These are phyloP conservation scores for Enteromius argenteus DNA, from an alignment of 2,797 vertebrate genomes.

Conservation along the genomic window DNA sequence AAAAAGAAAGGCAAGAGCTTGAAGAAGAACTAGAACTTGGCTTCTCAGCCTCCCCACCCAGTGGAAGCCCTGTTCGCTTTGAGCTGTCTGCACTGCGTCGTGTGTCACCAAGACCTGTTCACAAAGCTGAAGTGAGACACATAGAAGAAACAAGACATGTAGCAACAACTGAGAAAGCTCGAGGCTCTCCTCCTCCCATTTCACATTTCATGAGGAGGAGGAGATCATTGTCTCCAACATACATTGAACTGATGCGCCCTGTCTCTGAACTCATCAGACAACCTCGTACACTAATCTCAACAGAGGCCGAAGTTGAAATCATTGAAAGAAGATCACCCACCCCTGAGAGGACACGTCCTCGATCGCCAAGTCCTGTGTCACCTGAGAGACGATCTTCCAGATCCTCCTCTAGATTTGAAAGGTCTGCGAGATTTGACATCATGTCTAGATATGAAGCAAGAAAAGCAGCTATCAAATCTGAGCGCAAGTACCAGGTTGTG, in stretches of 20 bases:
- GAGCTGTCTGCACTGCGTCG: slow-evolving; percentile 81
- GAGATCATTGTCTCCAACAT: slow-evolving; percentile 95
- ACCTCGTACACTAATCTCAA: slow-evolving; percentile 70
- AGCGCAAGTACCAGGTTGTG: slow-evolving; percentile 93
- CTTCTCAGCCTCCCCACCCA: slow-evolving; percentile 95
- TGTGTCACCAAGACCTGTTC: slow-evolving; percentile 67
- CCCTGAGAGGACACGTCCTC: slow-evolving; percentile 96
- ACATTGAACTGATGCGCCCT: slow-evolving; percentile 97
- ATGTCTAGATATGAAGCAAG: slow-evolving; percentile 98
- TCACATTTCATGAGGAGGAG: slow-evolving; percentile 90
- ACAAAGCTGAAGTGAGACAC: slow-evolving; percentile 65
- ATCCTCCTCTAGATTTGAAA: slow-evolving; percentile 96
- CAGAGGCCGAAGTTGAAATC: slow-evolving; percentile 76
- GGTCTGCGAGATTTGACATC: slow-evolving; percentile 97
- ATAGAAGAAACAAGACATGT: slow-evolving; percentile 82
- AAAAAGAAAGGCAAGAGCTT: slow-evolving; percentile 89
- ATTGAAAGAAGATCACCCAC: slow-evolving; percentile 94
- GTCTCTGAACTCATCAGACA: slow-evolving; percentile 92
- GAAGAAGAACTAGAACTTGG: slow-evolving; percentile 97
- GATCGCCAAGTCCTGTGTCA: slow-evolving; percentile 95
- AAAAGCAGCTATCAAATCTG: slow-evolving; percentile 96
- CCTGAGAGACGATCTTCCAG: slow-evolving; percentile 85
- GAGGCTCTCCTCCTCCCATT: slow-evolving; percentile 80
- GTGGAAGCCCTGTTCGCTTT: slow-evolving; percentile 87
- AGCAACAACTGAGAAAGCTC: slow-evolving; percentile 76